Base-by-base conservation (phyloP, 2,888 invertebrate genomes). In the Schizaphis graminum region DNA sequence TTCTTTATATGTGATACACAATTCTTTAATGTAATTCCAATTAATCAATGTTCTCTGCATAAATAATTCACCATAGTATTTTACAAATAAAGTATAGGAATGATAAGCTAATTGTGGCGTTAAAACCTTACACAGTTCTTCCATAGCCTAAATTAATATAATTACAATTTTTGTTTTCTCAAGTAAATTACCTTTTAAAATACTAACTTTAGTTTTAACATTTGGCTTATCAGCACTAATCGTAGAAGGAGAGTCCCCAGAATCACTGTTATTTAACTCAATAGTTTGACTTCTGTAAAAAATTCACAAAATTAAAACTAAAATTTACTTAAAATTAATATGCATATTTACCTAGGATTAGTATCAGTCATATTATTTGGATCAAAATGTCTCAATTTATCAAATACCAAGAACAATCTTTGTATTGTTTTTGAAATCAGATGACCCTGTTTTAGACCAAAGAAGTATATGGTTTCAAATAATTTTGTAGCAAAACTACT, bases 31-130 rank as follows among this genome's bases (percentile, higher is more conserved):
- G 16, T 98, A 97, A 94, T 97, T 97, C 95, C 97, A 97, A 96
- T 99, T 99, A 95, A 97, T 97, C 61, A 98, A 96, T 13, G 97
- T 97, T 44, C 97, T 97, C 95, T 97, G 97, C 96, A 98, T 97
- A 0, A 97, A 97, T 86, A 97, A 97, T 11, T 97, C 97, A 3
- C 98, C 98, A 21, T 98, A 96, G 95, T 98, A 97, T 95, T 97
- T 97, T 87, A 97, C 96, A 95, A 98, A 98, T 61, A 94, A 87
- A n/a, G 93, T 92, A 96, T 98, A 99, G 0, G 98, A 97, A 93
- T 97, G 97, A 95, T 98, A 97, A 0, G 99, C 99, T 94, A 99
- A 96, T 95, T 98, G 97, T 7, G 98, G 97, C 41, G 98, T 98
- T 96, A 99, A 99, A 0, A 98, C 98, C 95, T 97, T 96, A 88